Base-by-base conservation (phyloP, 2,113 vertebrate species). In the Myrmecobius fasciatus region DNA sequence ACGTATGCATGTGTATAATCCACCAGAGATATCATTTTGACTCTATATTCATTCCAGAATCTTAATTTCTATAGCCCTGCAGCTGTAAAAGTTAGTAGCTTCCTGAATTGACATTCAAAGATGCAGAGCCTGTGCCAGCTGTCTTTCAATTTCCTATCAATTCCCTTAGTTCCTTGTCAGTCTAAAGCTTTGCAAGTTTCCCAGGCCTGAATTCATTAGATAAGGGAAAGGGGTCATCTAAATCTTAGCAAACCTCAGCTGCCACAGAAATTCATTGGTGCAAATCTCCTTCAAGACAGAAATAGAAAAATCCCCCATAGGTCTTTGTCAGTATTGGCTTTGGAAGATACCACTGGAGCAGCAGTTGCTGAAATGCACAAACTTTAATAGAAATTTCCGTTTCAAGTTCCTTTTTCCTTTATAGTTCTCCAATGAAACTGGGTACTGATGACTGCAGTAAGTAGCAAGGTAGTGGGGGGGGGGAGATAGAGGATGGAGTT, bases 191-290 rank as follows among this genome's bases (percentile, higher is more conserved):
- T 83, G 96, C 83, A 97, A 97, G 94, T 96, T 96, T 97, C 91
- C 91, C 67, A 89, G 94, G 97, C 95, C 96, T 97, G 97, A 97
- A 97, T 97, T 97, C 95, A 97, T 97, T 97, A 97, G 97, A 96
- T 96, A 97, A 97, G 95, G 91, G 94, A 98, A 98, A 97, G n/a
- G 91, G 96, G 95, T 95, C 92, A 89, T 96, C 96, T 96, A 93
- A 97, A 96, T 96, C 95, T 96, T 95, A 8, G 54, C 89, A 90
- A 97, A 95, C 90, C 96, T 97, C 93, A 91, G 48, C 94, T 91
- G 93, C 94, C 94, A 83, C 49, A 89, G 91, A 96, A 90, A 95
- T 53, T 95, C 93, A 91, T 91, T 97, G 49, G 17, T 97, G 95
- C 52, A 43, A 96, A 96, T 96, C 94, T 96, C 54, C 92, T 97